These are phyloP conservation scores for Anableps anableps DNA, from an alignment of 2,797 vertebrate genomes.

Conservation along the genomic window DNA sequence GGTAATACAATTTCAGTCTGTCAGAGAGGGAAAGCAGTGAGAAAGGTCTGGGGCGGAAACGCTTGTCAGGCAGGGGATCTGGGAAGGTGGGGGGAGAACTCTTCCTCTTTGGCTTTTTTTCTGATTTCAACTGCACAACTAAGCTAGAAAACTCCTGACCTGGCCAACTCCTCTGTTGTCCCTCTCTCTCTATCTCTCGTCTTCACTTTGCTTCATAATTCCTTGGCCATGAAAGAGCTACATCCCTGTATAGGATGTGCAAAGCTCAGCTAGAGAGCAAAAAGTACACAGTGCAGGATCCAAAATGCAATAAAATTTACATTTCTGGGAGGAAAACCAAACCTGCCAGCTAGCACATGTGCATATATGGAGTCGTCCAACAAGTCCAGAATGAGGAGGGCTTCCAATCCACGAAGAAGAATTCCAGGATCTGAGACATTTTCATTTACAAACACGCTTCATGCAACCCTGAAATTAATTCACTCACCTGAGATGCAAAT, in stretches of 20 bases:
- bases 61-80: slow-evolving; percentile 54
- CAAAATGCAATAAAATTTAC: slow-evolving; percentile 61
- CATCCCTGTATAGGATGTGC: slow-evolving; percentile 41
- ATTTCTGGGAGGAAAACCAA: slow-evolving; percentile 67
- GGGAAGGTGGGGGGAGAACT: slow-evolving; percentile 8
- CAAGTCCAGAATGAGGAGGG: slow-evolving; percentile 25
- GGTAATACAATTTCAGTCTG: slow-evolving; percentile 44
- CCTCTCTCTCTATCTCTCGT: slow-evolving; percentile 28
- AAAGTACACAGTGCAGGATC: slow-evolving; percentile 46
- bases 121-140: slow-evolving; percentile 43
- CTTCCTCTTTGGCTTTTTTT: slow-evolving; percentile 28
- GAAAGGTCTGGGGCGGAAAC: slow-evolving; percentile 59
- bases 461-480: slow-evolving; percentile 9
- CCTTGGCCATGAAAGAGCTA: slow-evolving; percentile 58
- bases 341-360: slow-evolving; percentile 44
- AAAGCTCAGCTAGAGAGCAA: slow-evolving; percentile 48
- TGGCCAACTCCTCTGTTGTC: slow-evolving; percentile 62
- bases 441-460: slow-evolving; percentile 2
- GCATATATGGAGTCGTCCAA: slow-evolving; percentile 49
- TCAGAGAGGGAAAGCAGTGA: slow-evolving; percentile 67
- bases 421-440: background rate
- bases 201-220: slow-evolving; percentile 48
- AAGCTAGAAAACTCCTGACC: slow-evolving; percentile 51
- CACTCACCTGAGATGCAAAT: background rate
- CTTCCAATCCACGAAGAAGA: slow-evolving; percentile 17